A percentile compares a stretch with the other conserved stretches of the same genome.
Conservation (phyloP, 2,888 invertebrate genomes). For the Drosophila meridiana region DNA sequence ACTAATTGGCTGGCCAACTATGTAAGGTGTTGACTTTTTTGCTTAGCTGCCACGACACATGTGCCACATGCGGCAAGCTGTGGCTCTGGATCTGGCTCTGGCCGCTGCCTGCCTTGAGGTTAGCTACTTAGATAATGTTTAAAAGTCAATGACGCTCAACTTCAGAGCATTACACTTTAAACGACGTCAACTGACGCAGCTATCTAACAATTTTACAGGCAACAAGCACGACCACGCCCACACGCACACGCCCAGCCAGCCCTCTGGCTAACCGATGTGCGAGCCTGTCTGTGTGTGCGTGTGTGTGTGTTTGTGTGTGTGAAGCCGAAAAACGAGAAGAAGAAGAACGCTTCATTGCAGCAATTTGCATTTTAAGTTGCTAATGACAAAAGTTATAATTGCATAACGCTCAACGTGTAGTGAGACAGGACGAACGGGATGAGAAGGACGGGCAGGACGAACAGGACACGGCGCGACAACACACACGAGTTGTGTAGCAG, state of each 20-base stretch:
- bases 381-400: constrained; percentile 84
- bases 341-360: constrained; percentile 77
- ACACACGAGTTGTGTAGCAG: constrained; percentile 46
- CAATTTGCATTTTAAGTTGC: constrained; percentile 83
- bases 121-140: constrained; percentile 78
- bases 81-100: constrained; percentile 6
- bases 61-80: constrained; percentile 44
- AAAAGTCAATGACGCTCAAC: constrained; percentile 61
- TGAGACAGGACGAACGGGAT: constrained; percentile 21
- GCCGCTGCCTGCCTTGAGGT: constrained; percentile 29
- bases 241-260: neutral
- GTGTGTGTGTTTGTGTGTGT: constrained; percentile 6
- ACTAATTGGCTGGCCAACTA: constrained; percentile 62
- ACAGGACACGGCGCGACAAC: constrained; percentile 33
- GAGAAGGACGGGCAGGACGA: constrained; percentile 13
- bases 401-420: constrained; percentile 79
- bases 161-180: constrained; percentile 75
- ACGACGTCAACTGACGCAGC: constrained; percentile 47
- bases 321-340: constrained; percentile 55
- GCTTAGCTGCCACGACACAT: constrained; percentile 16
- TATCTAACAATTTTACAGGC: constrained; percentile 9
- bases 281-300: constrained; percentile 9
- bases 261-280: constrained; percentile 25
- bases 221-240: constrained; percentile 8
- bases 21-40: constrained; percentile 37